Conservation (phyloP, 2,797 vertebrate species). For the Coccyzus lansbergi region DNA sequence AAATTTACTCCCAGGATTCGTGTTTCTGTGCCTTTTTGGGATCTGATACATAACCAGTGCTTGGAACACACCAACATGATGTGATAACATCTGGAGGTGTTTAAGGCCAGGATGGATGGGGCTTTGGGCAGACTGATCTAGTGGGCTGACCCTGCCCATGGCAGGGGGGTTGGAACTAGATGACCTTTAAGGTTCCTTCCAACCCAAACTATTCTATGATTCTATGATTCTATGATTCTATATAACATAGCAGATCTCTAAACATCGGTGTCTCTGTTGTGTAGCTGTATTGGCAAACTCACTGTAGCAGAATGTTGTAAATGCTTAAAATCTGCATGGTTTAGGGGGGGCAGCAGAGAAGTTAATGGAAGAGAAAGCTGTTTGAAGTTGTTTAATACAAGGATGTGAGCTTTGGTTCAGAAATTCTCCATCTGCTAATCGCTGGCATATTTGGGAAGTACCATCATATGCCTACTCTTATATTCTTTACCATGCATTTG, state of each 20-base stretch:
- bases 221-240: too few species aligned
- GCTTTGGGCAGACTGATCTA: too few species aligned
- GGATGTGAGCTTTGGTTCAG: neutral
- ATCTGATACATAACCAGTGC: neutral
- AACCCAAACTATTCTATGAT: too few species aligned
- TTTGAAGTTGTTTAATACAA: neutral
- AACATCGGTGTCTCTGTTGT: neutral
- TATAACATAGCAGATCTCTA: neutral
- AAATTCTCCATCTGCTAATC: neutral
- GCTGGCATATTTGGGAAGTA: neutral
- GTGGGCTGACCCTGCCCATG: too few species aligned
- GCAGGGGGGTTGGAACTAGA: too few species aligned
- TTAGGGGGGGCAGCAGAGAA: neutral
- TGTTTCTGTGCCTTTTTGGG: slow-evolving; percentile 28
- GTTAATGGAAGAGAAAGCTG: neutral
- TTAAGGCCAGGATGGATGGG: too few species aligned
- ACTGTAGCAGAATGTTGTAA: neutral
- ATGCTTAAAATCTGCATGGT: neutral
- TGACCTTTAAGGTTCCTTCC: too few species aligned
- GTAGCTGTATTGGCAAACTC: neutral
- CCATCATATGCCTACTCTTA: neutral
- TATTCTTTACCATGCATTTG: accelerated
- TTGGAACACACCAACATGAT: neutral
- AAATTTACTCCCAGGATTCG: slow-evolving; percentile 43
- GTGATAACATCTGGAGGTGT: neutral